Evolutionary conservation across 2,888 invertebrate species (phyloP).

Genomic region (Adelphocoris suturalis): DNA sequence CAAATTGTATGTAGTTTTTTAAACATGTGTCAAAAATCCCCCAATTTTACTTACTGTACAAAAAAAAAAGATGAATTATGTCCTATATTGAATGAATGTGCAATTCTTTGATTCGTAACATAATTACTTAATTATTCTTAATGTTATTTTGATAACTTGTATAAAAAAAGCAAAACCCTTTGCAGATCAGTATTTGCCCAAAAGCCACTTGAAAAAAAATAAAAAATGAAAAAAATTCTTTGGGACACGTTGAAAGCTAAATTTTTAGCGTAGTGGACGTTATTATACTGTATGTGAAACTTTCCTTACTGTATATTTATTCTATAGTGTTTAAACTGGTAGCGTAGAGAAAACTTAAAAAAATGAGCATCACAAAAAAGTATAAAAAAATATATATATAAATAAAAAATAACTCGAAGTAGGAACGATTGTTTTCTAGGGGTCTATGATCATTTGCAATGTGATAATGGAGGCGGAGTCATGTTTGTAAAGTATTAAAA

Average conservation of each 20-base stretch:
- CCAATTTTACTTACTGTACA: constrained; percentile 72
- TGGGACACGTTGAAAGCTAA: constrained; percentile 59
- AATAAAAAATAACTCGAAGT: constrained; percentile 44
- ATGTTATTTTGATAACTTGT: constrained; percentile 72
- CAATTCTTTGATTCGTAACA: constrained; percentile 73
- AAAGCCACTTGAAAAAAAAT: constrained; percentile 67
- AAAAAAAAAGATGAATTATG: constrained; percentile 58
- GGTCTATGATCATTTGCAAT: constrained; percentile 24
- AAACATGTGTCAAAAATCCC: constrained; percentile 50
- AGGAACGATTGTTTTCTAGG: constrained; percentile 29
- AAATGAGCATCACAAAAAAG: constrained; percentile 70
- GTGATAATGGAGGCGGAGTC: constrained; percentile 31
- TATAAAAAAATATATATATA: constrained; percentile 23
- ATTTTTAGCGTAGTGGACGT: constrained; percentile 73
- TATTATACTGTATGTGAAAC: constrained; percentile 72
- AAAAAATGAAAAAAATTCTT: constrained; percentile 49
- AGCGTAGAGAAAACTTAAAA: constrained; percentile 68
- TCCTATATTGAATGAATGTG: constrained; percentile 73
- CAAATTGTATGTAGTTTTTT: constrained; percentile 43
- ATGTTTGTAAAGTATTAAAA: constrained; percentile 42
- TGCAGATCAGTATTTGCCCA: constrained; percentile 73
- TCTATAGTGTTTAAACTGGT: constrained; percentile 73
- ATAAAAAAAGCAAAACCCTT: constrained; percentile 54
- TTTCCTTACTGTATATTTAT: constrained; percentile 75
- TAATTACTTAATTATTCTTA: constrained; percentile 70